Conservation (phyloP, 2,797 vertebrate species). For the Pantherophis alleghaniensis region DNA sequence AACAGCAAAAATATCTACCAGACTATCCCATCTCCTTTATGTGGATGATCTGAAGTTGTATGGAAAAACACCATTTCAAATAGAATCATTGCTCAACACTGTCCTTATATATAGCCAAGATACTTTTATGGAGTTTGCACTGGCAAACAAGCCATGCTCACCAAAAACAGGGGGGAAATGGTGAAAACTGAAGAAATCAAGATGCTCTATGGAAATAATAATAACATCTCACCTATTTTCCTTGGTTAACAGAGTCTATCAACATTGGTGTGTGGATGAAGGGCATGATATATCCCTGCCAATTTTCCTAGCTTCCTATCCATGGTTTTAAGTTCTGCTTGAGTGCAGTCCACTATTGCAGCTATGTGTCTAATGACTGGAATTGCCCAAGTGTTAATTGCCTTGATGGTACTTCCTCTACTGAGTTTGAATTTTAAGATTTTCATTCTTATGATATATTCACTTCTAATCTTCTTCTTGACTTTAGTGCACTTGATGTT, state of each 20-base stretch:
- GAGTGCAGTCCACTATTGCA: background rate
- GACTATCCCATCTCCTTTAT: background rate
- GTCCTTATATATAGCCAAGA: background rate
- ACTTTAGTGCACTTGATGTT: background rate
- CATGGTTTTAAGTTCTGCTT: background rate
- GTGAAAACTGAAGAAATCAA: background rate
- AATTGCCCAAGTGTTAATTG: background rate
- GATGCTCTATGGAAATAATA: background rate
- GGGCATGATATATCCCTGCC: background rate
- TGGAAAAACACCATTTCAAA: background rate
- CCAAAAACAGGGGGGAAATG: background rate
- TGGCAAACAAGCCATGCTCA: background rate
- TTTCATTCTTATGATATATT: background rate
- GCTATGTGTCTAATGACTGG: background rate
- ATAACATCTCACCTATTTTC: background rate
- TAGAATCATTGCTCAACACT: background rate
- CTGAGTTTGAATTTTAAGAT: background rate
- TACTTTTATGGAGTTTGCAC: background rate
- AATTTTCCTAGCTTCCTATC: background rate
- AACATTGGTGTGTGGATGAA: background rate
- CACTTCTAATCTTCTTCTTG: background rate
- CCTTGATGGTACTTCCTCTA: background rate
- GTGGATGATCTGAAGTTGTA: background rate
- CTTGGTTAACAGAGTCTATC: background rate
- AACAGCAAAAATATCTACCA: background rate